Evolutionary conservation across 2,797 vertebrate species (phyloP), one percentile per base, ranked within the genome.

Genomic region (Petrocephalus schoutedeni): DNA sequence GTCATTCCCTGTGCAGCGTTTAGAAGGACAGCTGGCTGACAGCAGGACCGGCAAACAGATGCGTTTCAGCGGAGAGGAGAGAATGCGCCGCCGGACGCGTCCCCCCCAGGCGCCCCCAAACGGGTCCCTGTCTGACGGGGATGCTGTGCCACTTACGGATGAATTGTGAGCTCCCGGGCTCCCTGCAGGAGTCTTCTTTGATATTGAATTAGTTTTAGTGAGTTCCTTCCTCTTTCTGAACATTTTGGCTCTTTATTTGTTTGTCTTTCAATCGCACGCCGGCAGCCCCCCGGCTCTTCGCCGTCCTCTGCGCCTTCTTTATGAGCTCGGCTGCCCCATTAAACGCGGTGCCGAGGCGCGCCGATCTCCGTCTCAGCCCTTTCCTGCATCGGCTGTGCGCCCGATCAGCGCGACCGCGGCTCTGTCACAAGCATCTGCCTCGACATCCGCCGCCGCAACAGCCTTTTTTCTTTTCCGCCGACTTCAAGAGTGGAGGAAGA

Each of bases 201-300:
- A 98, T 95, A 99, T 98, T 80, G 98, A 99, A 0, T 97, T 97
- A 28, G 97, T 98, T 94, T 99, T 99, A 57, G 98, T 99, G 82
- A 99, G 93, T 90, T 99, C 98, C 23, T 97, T 94, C 87, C 97
- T 99, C 94, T 98, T 99, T 93, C 97, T 95, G 87, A 99, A 99
- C 97, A 99, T 97, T 89, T 94, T 95, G 88, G 90, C 89, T 0
- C 91, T 87, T 90, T 91, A 89, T 91, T 45, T 64, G 8, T 21
- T 57, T 36, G 28, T 36, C 3, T 67, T 86, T 61, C 23, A 41
- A 49, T 5, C 16, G 57, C 9, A 41, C 36, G 32, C 85, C 58
- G 16, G 14, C 32, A 36, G 53, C 53, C 36, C 19, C 41, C 32
- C 82, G 7, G 82, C 51, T 84, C 82, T 54, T 84, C 21, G 21